phyloP scores from a whole-genome alignment of 2,888 invertebrate species.

The Eristalis pertinax region DNA sequence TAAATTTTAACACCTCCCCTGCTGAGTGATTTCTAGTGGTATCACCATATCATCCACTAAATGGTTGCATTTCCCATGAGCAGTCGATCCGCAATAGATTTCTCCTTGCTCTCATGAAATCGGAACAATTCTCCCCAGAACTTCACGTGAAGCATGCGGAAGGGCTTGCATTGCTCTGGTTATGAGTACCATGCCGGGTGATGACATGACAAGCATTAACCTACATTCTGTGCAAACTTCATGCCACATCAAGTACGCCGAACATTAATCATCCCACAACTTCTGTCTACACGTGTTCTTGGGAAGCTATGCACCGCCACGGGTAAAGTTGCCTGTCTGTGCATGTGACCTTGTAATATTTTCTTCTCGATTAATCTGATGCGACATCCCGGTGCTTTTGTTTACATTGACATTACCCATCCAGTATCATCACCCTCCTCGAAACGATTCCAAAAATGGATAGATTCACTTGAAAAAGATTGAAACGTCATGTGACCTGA shows the following conservation, averaged over 20 bases:
- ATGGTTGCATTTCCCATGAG: background rate
- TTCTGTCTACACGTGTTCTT: no score
- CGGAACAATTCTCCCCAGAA: background rate
- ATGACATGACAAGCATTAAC: background rate
- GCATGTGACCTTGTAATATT: background rate
- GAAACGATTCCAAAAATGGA: background rate
- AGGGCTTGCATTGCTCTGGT: background rate
- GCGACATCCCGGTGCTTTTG: background rate
- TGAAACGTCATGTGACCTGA: background rate
- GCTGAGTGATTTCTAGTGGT: background rate
- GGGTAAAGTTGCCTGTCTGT: background rate
- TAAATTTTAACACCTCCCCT: background rate
- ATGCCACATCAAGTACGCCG: background rate
- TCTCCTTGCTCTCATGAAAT: no score
- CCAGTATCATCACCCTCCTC: background rate
- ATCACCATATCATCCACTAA: background rate
- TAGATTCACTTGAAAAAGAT: background rate
- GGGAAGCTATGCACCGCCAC: background rate
- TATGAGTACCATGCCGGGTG: no score
- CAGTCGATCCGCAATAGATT: background rate
- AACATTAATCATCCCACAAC: background rate
- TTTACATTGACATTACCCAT: background rate
- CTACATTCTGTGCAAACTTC: background rate
- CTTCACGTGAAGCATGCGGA: background rate
- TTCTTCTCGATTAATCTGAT: background rate